phyloP scores from a whole-genome alignment of 2,888 invertebrate genomes.

The Andrena chrysosceles region DNA sequence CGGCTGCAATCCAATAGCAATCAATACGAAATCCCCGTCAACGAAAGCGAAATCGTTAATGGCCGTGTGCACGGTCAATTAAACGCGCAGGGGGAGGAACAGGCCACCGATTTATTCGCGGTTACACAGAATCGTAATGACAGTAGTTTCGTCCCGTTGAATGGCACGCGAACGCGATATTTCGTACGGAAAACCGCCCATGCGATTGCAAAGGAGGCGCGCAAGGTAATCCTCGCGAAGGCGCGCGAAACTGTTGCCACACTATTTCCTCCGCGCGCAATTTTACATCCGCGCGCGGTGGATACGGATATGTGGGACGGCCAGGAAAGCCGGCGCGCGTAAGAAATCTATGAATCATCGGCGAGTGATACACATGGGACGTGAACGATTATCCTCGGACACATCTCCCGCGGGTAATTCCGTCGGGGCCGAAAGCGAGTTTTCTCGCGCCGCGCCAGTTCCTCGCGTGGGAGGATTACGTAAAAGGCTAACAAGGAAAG shows the following conservation, averaged over 20 bases:
- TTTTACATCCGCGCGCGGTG: conserved; percentile 63
- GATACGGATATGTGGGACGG: conserved; percentile 67
- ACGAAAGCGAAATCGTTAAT: conserved; percentile 30
- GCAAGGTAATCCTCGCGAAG: conserved; percentile 61
- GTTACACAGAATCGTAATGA: conserved; percentile 33
- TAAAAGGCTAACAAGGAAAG: conserved; percentile 44
- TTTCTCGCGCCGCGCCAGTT: conserved; percentile 60
- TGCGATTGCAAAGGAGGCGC: conserved; percentile 67
- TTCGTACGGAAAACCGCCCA: conserved; percentile 45
- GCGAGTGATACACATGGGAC: conserved; percentile 57
- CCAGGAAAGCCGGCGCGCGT: conserved; percentile 57
- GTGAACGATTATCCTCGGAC: conserved; percentile 41
- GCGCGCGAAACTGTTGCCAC: conserved; percentile 70
- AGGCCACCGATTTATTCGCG: conserved; percentile 30
- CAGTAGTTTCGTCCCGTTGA: conserved; percentile 19
- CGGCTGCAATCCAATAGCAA: too few species aligned
- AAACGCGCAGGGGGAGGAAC: neutral
- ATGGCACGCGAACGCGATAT: conserved; percentile 27
- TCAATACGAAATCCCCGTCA: neutral
- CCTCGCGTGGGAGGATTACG: conserved; percentile 68
- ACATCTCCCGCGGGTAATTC: conserved; percentile 61
- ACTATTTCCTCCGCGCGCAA: conserved; percentile 69
- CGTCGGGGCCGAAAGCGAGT: conserved; percentile 52
- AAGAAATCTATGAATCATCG: conserved; percentile 73
- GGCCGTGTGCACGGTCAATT: conserved; percentile 27